Percentiles rank a stretch among this genome's conserved stretches.
These are phyloP conservation scores for Sciurus niger DNA, from an alignment of 2,113 vertebrate genomes.

Conservation along the genomic window DNA sequence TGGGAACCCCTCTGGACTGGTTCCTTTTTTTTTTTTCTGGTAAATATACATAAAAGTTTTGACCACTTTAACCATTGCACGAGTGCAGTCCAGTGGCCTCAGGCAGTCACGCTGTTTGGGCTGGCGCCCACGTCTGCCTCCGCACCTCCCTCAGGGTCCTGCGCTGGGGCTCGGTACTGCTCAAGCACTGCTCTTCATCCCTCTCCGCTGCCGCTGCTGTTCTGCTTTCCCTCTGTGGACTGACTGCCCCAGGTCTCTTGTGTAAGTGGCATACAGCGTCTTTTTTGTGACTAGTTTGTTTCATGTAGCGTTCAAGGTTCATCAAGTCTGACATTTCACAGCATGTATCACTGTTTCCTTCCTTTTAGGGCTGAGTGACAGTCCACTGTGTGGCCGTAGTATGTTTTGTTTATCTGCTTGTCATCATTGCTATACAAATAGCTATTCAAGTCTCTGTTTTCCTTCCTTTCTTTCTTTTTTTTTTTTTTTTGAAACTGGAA, in stretches of 20 bases:
- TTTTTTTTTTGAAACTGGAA: no score
- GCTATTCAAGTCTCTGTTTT: not conserved
- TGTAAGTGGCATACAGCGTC: not conserved
- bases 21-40: not conserved
- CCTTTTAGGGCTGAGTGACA: not conserved
- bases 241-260: not conserved
- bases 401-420: not conserved
- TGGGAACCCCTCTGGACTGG: not conserved
- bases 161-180: not conserved
- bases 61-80: not conserved
- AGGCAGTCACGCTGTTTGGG: not conserved
- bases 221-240: not conserved
- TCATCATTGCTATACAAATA: not conserved
- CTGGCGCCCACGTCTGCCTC: not conserved
- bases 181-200: rapidly evolving
- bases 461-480: no score
- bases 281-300: not conserved
- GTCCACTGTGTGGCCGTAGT: no score
- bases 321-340: not conserved
- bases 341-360: not conserved
- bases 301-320: not conserved
- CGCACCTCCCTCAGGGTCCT: not conserved
- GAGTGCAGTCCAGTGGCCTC: not conserved
- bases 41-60: not conserved
- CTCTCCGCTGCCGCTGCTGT: not conserved